A percentile compares a stretch with the other conserved stretches of the same genome.
These are phyloP conservation scores for Antheraea yamamai DNA, from an alignment of 2,888 invertebrate genomes.

Conservation along the genomic window DNA sequence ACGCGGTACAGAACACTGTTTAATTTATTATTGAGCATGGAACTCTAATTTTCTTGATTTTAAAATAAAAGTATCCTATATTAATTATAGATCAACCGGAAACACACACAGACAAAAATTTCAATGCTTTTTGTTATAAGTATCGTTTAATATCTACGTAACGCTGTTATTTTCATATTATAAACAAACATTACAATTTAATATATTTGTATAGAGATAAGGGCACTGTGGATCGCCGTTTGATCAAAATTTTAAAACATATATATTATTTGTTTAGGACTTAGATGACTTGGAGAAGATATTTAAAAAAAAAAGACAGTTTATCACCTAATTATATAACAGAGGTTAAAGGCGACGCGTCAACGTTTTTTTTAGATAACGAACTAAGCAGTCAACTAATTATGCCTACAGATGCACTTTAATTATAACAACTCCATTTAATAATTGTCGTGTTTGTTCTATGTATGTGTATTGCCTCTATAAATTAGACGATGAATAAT, in stretches of 20 bases:
- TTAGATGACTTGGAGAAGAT: not conserved
- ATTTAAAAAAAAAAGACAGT: not conserved
- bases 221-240: not conserved
- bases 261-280: slow-evolving; percentile 1
- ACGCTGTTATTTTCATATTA: too few relatives aligned
- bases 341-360: slow-evolving; percentile 7
- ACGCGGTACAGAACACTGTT: too few relatives aligned
- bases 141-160: too few relatives aligned
- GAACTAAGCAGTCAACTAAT: not conserved
- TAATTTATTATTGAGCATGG: too few relatives aligned
- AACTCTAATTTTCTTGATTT: too few relatives aligned
- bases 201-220: not conserved
- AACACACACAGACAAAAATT: too few relatives aligned
- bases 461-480: not conserved
- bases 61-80: too few relatives aligned
- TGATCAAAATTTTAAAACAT: not conserved
- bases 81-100: too few relatives aligned
- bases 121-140: too few relatives aligned
- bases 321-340: slow-evolving; percentile 10
- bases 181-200: too few relatives aligned
- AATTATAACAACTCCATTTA: not conserved
- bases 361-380: slow-evolving; percentile 10
- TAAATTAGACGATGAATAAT: not conserved
- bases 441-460: not conserved
- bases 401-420: not conserved